phyloP scores from a whole-genome alignment of 2,797 vertebrate genomes.

The Darevskia nairensis region DNA sequence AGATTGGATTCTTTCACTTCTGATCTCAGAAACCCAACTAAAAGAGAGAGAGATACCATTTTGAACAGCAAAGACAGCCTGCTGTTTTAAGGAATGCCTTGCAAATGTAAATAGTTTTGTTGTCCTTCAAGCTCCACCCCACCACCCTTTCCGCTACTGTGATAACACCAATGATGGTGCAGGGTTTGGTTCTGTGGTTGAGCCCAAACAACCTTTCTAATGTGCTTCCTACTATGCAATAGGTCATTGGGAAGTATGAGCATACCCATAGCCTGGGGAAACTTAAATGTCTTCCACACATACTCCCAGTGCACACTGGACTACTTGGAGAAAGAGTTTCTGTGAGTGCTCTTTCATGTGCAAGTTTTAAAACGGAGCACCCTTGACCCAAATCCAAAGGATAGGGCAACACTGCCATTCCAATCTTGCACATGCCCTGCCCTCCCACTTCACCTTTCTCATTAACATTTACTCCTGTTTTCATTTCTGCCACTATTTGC shows the following conservation, averaged over 20 bases:
- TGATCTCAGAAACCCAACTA: constrained; percentile 29
- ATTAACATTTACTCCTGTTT: neutral
- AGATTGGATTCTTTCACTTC: constrained; percentile 54
- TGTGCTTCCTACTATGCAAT: neutral
- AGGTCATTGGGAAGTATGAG: neutral
- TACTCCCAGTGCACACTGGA: neutral
- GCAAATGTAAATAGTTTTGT: neutral
- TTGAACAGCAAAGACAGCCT: neutral
- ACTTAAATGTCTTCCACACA: neutral
- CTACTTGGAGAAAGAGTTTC: neutral
- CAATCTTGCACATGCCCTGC: neutral
- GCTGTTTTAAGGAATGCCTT: neutral
- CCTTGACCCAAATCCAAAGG: constrained; percentile 5
- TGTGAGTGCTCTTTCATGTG: neutral
- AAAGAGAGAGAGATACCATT: neutral
- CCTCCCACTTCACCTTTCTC: neutral
- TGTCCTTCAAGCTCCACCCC: neutral
- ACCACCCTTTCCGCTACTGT: too few relatives aligned
- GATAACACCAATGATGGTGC: neutral
- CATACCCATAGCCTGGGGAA: neutral
- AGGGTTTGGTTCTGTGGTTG: neutral
- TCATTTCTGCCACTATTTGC: neutral
- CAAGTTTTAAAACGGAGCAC: neutral
- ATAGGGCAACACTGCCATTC: neutral
- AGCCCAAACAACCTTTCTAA: neutral